Evolutionary conservation across 2,113 vertebrate species (phyloP), one percentile per base, ranked within the genome.

Genomic region (Thalassarche chlororhynchos): DNA sequence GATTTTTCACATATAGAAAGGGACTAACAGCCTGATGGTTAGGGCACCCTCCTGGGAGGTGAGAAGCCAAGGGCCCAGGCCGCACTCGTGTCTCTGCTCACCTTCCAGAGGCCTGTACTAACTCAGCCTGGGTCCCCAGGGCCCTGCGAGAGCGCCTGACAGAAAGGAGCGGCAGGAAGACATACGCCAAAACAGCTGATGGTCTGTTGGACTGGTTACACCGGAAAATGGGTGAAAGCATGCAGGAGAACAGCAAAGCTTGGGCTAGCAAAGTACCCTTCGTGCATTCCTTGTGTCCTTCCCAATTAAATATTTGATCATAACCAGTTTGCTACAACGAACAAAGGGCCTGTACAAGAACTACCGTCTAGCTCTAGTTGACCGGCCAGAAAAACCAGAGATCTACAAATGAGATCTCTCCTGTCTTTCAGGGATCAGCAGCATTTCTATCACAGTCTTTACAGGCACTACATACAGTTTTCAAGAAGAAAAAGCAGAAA

Each of bases 51-150:
- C 28, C 32, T 28, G 28, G 28, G 24, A 44, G 5, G 24, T 1
- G 2, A 58, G 57, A 49, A 46, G 23, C 31, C 32, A n/a, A 51
- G 36, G 34, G 25, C 8, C 16, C 38, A 64, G n/a, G 34, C 26
- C 28, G 28, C 8, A 9, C 32, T 69, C 11, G 2, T 28, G 29
- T 31, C 32, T 31, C 42, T 79, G 47, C 32, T 13, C 36, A 58
- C 54, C 24, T 64, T 51, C 42, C 21, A n/a, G 54, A 84, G 21
- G 15, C 32, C 36, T 16, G 8, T 57, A 31, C 42, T 24, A 38
- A 23, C 0, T 2, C 32, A 70, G 49, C 10, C 3, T 42, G 3
- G 0, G 25, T 34, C 36, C 16, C 29, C 47, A 8, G 8, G 13
- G 44, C 29, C 34, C 55, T 17, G 1, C 0, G 1, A 69, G 21